phyloP scores from a whole-genome alignment of 2,888 invertebrate species.

The Gortyna flavago region DNA sequence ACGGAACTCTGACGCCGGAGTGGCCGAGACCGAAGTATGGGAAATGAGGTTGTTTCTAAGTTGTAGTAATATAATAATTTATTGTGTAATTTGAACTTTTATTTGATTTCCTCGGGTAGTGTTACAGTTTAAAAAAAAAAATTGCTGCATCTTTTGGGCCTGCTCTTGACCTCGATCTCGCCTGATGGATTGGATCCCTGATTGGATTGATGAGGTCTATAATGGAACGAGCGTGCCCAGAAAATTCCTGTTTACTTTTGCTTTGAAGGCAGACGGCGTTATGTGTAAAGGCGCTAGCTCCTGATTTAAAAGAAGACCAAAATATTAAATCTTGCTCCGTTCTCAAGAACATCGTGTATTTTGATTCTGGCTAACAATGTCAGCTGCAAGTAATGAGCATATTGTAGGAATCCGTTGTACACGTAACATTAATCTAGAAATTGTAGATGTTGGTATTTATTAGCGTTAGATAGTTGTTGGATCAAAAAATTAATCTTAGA shows the following conservation, averaged over 20 bases:
- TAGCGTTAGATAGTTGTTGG: not conserved
- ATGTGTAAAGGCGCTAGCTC: not conserved
- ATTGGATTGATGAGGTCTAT: not conserved
- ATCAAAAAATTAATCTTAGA: not conserved
- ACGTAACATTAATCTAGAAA: not conserved
- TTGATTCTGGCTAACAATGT: not conserved
- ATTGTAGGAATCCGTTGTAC: not conserved
- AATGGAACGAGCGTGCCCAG: not conserved
- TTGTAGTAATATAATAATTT: constrained; percentile 56
- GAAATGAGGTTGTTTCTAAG: constrained; percentile 36
- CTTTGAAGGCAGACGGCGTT: not conserved
- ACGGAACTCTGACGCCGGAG: constrained; percentile 83
- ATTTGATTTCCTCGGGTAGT: constrained; percentile 2
- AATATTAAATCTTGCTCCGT: not conserved
- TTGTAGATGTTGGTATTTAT: not conserved
- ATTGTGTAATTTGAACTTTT: constrained; percentile 48
- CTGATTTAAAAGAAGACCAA: not conserved
- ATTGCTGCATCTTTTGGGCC: not conserved
- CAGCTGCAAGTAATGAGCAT: not conserved
- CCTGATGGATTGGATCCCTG: not conserved
- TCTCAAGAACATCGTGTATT: not conserved
- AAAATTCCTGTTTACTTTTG: not conserved
- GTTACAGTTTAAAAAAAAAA: too few relatives aligned
- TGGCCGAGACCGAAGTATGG: constrained; percentile 74
- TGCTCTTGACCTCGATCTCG: not conserved